Conservation (phyloP, 2,888 invertebrate species). For the Hypena proboscidalis region DNA sequence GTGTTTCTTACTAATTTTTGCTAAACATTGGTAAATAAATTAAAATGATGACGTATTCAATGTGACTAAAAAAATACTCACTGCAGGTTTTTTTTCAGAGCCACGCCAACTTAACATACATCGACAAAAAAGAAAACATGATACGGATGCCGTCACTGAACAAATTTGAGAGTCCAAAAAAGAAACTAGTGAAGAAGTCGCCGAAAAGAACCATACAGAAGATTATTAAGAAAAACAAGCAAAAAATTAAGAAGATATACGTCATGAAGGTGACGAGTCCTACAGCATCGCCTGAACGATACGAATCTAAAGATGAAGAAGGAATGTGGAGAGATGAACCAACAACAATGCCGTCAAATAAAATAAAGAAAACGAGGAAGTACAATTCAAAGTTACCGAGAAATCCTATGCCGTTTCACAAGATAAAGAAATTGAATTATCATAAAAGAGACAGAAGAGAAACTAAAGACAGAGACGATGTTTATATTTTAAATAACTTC, state of each 20-base stretch:
- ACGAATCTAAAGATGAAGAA: slow-evolving; percentile 47
- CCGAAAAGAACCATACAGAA: slow-evolving; percentile 74
- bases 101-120: slow-evolving; percentile 53
- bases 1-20: too few species aligned
- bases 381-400: slow-evolving; percentile 52
- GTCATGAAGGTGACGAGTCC: slow-evolving; percentile 46
- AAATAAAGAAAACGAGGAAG: slow-evolving; percentile 55
- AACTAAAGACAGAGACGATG: slow-evolving; percentile 42
- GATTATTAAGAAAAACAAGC: slow-evolving; percentile 70
- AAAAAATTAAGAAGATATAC: slow-evolving; percentile 58
- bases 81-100: slow-evolving; percentile 21
- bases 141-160: slow-evolving; percentile 59
- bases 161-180: slow-evolving; percentile 48
- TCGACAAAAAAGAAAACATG: slow-evolving; percentile 67
- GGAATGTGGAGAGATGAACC: slow-evolving; percentile 44
- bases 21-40: too few species aligned
- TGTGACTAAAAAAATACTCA: background rate
- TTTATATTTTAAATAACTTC: slow-evolving; percentile 66
- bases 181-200: slow-evolving; percentile 58
- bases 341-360: slow-evolving; percentile 50
- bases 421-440: slow-evolving; percentile 45
- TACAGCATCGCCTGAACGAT: slow-evolving; percentile 37
- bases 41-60: background rate
- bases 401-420: slow-evolving; percentile 68
- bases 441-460: slow-evolving; percentile 55